These are phyloP conservation scores for Zeus faber DNA, from an alignment of 2,113 vertebrate species.

Conservation along the genomic window DNA sequence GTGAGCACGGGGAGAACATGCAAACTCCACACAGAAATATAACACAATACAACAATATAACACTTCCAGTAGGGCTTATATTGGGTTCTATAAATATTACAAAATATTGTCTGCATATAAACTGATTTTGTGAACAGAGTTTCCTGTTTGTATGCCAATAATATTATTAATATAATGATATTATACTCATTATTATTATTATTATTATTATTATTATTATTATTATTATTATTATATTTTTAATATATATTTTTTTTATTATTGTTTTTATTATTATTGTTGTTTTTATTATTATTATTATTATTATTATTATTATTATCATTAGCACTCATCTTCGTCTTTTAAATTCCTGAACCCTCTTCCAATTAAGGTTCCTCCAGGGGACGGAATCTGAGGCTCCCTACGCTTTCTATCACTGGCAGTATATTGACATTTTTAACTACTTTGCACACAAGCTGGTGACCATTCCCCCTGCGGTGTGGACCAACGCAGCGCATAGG, in stretches of 20 bases:
- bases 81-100: not conserved
- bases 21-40: not conserved
- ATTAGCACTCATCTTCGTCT: not conserved
- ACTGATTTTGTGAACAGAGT: too few species aligned
- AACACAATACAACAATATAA: not conserved
- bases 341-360: not conserved
- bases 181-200: not conserved
- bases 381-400: slow-evolving; percentile 72
- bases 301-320: too few species aligned
- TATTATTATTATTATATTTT: too few species aligned
- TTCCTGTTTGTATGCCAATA: too few species aligned
- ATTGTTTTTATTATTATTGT: too few species aligned
- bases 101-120: too few species aligned
- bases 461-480: slow-evolving; percentile 88
- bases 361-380: slow-evolving; percentile 85
- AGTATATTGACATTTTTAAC: slow-evolving; percentile 89
- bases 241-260: too few species aligned
- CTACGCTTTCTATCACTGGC: slow-evolving; percentile 96
- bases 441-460: slow-evolving; percentile 92
- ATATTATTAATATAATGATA: too few species aligned
- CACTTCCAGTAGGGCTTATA: not conserved
- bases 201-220: too few species aligned
- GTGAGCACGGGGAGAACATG: too few species aligned
- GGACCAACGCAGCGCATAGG: slow-evolving; percentile 89
- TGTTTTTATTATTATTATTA: too few species aligned